phyloP scores from a whole-genome alignment of 1,140 invertebrate species.

The Drosophila nasuta region DNA sequence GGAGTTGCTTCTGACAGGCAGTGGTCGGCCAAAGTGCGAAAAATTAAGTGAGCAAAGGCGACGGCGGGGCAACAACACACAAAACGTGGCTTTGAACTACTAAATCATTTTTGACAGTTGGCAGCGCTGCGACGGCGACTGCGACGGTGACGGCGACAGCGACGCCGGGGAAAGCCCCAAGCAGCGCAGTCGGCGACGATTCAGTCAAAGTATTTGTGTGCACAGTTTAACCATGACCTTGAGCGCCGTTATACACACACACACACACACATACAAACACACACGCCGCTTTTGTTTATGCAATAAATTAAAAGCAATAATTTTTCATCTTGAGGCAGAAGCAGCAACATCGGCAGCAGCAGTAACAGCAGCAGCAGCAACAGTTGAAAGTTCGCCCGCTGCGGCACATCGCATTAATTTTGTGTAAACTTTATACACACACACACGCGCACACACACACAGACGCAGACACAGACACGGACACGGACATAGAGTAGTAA shows the following conservation, averaged over 20 bases:
- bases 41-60: conserved; percentile 33
- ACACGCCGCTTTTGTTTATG: conserved; percentile 75
- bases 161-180: conserved; percentile 78
- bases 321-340: conserved; percentile 83
- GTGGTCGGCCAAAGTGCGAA: conserved; percentile 54
- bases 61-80: conserved; percentile 54
- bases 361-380: conserved; percentile 65
- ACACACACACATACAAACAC: conserved; percentile 34
- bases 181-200: conserved; percentile 53
- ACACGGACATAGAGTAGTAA: too few species aligned
- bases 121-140: conserved; percentile 60
- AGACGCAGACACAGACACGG: not conserved
- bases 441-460: conserved; percentile 56
- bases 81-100: conserved; percentile 83
- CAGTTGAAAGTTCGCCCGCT: conserved; percentile 84
- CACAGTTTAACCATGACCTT: conserved; percentile 74
- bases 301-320: conserved; percentile 85
- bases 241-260: conserved; percentile 65
- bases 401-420: conserved; percentile 81
- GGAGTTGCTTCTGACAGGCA: conserved; percentile 67
- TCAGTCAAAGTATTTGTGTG: conserved; percentile 21
- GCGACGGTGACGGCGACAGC: conserved; percentile 48
- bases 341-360: conserved; percentile 17
- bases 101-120: conserved; percentile 83
- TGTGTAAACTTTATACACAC: conserved; percentile 66